Percentiles rank a stretch among this genome's conserved stretches.
Conservation (phyloP, 2,888 invertebrate genomes). For the Nysson spinosus region DNA sequence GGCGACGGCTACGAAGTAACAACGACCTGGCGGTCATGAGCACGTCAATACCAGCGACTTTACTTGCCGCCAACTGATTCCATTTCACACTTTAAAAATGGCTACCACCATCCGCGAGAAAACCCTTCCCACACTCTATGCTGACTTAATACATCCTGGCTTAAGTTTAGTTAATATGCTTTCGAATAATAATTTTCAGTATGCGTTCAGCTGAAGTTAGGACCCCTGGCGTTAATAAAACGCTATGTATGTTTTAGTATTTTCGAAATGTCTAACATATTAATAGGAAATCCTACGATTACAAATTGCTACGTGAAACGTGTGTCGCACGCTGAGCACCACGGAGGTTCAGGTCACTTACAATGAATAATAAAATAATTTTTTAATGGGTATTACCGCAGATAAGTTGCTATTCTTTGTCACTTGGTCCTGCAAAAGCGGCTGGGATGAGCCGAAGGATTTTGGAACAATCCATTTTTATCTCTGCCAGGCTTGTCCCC, state of each 20-base stretch:
- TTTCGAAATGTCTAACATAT: too few species aligned
- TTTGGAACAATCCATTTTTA: slow-evolving; percentile 59
- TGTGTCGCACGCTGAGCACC: background rate
- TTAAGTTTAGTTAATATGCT: too few species aligned
- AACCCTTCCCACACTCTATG: too few species aligned
- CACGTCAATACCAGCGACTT: slow-evolving; percentile 22
- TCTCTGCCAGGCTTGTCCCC: slow-evolving; percentile 58
- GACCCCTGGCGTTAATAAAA: too few species aligned
- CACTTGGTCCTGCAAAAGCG: slow-evolving; percentile 21
- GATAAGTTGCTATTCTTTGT: slow-evolving; percentile 47
- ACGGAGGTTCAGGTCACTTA: slow-evolving; percentile 3
- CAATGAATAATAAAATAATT: slow-evolving; percentile 55
- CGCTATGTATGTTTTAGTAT: too few species aligned
- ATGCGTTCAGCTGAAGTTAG: too few species aligned
- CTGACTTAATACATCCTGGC: too few species aligned
- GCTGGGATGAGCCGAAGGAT: slow-evolving; percentile 38
- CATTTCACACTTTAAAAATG: too few species aligned
- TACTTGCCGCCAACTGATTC: background rate
- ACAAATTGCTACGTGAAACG: too few species aligned
- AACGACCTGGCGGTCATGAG: slow-evolving; percentile 9
- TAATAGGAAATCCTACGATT: too few species aligned
- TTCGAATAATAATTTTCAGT: too few species aligned
- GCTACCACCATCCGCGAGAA: too few species aligned
- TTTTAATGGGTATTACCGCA: slow-evolving; percentile 55
- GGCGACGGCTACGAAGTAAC: slow-evolving; percentile 16